phyloP scores from a whole-genome alignment of 2,888 invertebrate species.

The Himalopsyche japonica region DNA sequence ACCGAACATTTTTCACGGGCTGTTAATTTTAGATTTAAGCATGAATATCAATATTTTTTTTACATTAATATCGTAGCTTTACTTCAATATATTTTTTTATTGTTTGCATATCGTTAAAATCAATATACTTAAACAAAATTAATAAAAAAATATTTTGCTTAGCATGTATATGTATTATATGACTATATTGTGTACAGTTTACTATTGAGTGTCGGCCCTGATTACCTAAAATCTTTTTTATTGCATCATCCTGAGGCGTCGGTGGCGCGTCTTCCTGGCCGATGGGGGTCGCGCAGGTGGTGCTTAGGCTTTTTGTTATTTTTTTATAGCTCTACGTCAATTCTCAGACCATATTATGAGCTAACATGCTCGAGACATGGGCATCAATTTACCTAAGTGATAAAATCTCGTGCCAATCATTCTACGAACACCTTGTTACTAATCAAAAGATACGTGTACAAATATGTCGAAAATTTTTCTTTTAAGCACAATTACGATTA shows the following conservation, averaged over 20 bases:
- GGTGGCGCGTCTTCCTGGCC: not conserved
- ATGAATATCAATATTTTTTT: no score
- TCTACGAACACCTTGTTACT: not conserved
- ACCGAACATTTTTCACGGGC: no score
- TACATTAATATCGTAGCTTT: no score
- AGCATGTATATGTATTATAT: no score
- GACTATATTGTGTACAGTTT: not conserved
- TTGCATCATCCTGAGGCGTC: not conserved
- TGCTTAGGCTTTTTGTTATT: not conserved
- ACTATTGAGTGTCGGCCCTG: not conserved
- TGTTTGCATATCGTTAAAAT: no score
- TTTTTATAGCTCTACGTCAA: not conserved
- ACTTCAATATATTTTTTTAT: no score
- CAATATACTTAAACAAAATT: no score
- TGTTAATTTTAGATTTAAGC: no score
- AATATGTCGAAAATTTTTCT: not conserved
- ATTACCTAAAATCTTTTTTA: not conserved
- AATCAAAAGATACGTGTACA: not conserved
- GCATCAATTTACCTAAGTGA: not conserved
- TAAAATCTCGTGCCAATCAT: not conserved
- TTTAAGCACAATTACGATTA: not conserved
- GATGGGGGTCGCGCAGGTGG: not conserved
- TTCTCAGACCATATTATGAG: not conserved
- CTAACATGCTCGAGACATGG: not conserved
- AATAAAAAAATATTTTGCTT: no score